Conservation (phyloP, 2,888 invertebrate species). For the Sisyra terminalis region DNA sequence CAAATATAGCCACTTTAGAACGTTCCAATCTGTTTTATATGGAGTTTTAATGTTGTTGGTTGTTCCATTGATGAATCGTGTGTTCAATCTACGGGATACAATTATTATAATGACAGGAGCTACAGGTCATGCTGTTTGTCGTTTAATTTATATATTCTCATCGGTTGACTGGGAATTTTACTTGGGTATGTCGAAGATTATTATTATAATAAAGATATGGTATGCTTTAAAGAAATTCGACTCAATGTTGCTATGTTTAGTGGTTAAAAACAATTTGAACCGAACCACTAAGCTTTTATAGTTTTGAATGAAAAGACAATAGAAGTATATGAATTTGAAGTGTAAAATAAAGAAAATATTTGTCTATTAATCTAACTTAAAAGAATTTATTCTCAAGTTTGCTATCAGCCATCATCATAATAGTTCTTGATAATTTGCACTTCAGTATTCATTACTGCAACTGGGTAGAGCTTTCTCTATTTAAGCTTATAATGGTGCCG, state of each 20-base stretch:
- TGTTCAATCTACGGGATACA: slow-evolving; percentile 50
- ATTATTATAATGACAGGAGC: slow-evolving; percentile 59
- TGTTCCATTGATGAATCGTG: slow-evolving; percentile 52
- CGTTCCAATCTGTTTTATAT: slow-evolving; percentile 53
- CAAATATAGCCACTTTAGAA: slow-evolving; percentile 54
- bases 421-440: too few species aligned
- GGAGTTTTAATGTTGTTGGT: slow-evolving; percentile 52
- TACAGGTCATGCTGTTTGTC: slow-evolving; percentile 46
- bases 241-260: neutral
- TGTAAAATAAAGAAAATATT: neutral
- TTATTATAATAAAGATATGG: too few species aligned
- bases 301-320: neutral
- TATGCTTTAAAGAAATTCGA: neutral
- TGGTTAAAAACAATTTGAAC: neutral
- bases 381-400: too few species aligned
- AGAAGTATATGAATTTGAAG: neutral
- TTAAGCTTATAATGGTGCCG: too few species aligned
- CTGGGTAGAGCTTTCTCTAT: too few species aligned
- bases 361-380: too few species aligned
- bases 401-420: too few species aligned
- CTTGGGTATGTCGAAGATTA: slow-evolving; percentile 32
- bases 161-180: slow-evolving; percentile 39
- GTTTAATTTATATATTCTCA: slow-evolving; percentile 50
- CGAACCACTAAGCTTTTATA: neutral
- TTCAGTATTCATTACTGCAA: too few species aligned